Percentiles rank a stretch among this genome's conserved stretches.
phyloP scores from a whole-genome alignment of 2,797 vertebrate genomes.

The Gallirallus australis region DNA sequence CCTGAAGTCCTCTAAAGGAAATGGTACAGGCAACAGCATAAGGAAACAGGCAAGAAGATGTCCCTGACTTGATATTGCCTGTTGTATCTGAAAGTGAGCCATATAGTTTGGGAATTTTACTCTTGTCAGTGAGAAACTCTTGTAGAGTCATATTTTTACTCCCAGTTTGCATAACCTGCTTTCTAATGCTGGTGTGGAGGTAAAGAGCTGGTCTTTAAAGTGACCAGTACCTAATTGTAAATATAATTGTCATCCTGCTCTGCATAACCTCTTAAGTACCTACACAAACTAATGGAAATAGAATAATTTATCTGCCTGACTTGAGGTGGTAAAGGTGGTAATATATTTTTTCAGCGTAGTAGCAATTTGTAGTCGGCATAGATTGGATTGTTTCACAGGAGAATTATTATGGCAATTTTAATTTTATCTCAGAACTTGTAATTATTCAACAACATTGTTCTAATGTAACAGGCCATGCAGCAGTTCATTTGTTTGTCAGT shows the following conservation, averaged over 20 bases:
- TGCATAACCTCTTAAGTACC: conserved; percentile 51
- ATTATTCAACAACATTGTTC: conserved; percentile 62
- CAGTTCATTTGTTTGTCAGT: conserved; percentile 34
- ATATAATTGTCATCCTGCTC: conserved; percentile 34
- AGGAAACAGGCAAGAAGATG: neutral
- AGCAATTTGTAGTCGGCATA: conserved; percentile 27
- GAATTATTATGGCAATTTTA: conserved; percentile 74
- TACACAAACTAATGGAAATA: conserved; percentile 33
- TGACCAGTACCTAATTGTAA: conserved; percentile 38
- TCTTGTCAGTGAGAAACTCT: neutral
- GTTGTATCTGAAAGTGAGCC: neutral
- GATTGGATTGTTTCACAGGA: conserved; percentile 66
- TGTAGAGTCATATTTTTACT: neutral
- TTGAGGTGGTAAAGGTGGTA: conserved; percentile 7
- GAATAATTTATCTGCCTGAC: conserved; percentile 58
- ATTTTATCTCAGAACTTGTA: conserved; percentile 61
- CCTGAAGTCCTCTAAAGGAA: neutral
- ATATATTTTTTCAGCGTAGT: conserved; percentile 39
- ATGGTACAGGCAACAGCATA: neutral
- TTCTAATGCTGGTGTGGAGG: neutral
- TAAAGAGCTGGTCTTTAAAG: conserved; percentile 3
- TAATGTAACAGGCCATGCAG: conserved; percentile 20
- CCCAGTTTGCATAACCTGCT: neutral
- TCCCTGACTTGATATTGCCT: rapidly evolving
- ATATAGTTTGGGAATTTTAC: neutral